A percentile compares a stretch with the other conserved stretches of the same genome.
phyloP scores from a whole-genome alignment of 2,797 vertebrate species.

The Smutsia temminckii region DNA sequence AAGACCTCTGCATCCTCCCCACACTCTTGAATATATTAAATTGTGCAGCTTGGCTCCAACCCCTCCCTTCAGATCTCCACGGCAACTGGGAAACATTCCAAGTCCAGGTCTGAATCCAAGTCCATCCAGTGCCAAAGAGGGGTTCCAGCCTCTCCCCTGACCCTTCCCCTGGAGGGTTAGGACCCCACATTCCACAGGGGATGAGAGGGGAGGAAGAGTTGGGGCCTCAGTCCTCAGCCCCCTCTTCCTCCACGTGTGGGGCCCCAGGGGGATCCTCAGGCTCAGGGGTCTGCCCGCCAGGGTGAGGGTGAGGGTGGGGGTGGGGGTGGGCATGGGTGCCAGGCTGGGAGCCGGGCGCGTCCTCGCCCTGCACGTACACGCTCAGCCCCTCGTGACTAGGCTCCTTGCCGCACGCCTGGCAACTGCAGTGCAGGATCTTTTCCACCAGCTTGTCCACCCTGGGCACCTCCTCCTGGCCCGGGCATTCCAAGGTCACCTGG shows the following conservation, averaged over 20 bases:
- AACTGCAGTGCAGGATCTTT: constrained; percentile 96
- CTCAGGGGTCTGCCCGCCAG: constrained; percentile 75
- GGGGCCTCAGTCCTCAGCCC: constrained; percentile 82
- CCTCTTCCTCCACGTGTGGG: constrained; percentile 83
- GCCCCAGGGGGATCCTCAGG: constrained; percentile 67
- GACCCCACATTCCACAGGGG: constrained; percentile 64
- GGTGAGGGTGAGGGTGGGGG: constrained; percentile 75
- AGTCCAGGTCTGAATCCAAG: constrained; percentile 71
- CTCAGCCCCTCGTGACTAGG: constrained; percentile 93
- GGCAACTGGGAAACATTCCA: constrained; percentile 76
- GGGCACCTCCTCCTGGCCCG: constrained; percentile 91
- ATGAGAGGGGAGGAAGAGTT: constrained; percentile 27
- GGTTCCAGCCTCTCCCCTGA: constrained; percentile 67
- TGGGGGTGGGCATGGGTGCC: constrained; percentile 70
- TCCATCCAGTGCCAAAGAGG: constrained; percentile 70
- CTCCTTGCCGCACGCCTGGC: constrained; percentile 97
- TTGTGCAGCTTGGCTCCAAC: constrained; percentile 59
- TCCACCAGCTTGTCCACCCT: constrained; percentile 97
- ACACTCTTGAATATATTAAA: constrained; percentile 76
- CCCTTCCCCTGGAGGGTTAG: constrained; percentile 21
- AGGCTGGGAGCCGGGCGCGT: constrained; percentile 71
- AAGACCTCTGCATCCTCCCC: constrained; percentile 21
- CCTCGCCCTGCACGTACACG: constrained; percentile 89
- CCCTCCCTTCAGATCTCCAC: constrained; percentile 66
- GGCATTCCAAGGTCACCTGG: constrained; percentile 97